Evolutionary conservation across 2,797 vertebrate genomes (phyloP).

Genomic region (Manis pentadactyla): DNA sequence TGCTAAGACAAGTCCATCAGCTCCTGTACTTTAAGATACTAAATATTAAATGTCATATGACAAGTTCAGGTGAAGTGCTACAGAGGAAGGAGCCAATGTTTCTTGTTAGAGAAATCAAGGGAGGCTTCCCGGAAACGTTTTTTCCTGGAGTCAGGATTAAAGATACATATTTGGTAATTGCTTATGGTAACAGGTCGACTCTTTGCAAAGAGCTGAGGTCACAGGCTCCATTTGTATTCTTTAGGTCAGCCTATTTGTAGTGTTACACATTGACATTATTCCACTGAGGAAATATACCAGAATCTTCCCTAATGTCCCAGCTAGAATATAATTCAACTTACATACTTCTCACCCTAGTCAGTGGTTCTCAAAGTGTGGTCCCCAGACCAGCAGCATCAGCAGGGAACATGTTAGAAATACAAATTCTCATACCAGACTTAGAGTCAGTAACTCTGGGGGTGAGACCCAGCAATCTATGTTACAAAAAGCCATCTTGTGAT

Average conservation of each 20-base stretch:
- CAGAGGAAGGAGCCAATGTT: not conserved
- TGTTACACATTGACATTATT: not conserved
- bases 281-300: not conserved
- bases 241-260: not conserved
- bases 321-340: not conserved
- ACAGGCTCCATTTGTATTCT: not conserved
- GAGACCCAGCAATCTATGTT: not conserved
- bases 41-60: not conserved
- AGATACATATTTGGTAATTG: constrained; percentile 3
- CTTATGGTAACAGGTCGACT: not conserved
- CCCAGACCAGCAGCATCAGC: not conserved
- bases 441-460: not conserved
- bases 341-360: not conserved
- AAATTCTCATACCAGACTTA: not conserved
- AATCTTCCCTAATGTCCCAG: not conserved
- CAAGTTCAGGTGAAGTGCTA: not conserved
- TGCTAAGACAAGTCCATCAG: not conserved
- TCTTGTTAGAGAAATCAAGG: not conserved
- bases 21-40: not conserved
- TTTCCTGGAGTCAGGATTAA: not conserved
- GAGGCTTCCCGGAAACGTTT: not conserved
- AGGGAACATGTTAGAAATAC: not conserved
- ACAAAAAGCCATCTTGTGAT: not conserved
- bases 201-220: not conserved
- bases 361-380: not conserved